Evolutionary conservation across 2,113 vertebrate species (phyloP).

Genomic region (Andinoacara biseriatus): DNA sequence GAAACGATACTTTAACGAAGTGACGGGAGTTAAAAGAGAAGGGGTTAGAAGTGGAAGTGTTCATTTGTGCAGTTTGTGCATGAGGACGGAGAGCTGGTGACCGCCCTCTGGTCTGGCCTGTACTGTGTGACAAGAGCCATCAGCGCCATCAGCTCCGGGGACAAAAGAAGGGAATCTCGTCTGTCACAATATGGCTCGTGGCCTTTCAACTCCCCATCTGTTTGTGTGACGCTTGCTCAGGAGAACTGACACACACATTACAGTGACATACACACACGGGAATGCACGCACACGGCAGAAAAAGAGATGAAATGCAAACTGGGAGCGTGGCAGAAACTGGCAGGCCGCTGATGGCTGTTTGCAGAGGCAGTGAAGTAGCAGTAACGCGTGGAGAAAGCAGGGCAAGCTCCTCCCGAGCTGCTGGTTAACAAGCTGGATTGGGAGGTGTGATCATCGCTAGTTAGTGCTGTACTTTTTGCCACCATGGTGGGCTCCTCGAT

Average conservation of each 20-base stretch:
- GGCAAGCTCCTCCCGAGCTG: conserved; percentile 40
- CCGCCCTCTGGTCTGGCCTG: conserved; percentile 39
- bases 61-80: conserved; percentile 8
- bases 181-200: conserved; percentile 81
- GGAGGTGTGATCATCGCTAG: conserved; percentile 14
- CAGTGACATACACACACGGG: conserved; percentile 26
- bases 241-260: conserved; percentile 49
- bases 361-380: conserved; percentile 62
- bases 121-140: conserved; percentile 42
- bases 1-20: conserved; percentile 9
- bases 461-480: conserved; percentile 42
- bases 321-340: conserved; percentile 61
- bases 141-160: conserved; percentile 60
- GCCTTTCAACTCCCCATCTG: conserved; percentile 85
- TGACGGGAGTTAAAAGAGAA: not conserved
- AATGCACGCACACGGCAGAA: not conserved
- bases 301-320: conserved; percentile 38
- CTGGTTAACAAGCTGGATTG: conserved; percentile 19
- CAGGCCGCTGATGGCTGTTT: conserved; percentile 74
- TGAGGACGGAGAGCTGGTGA: conserved; percentile 19
- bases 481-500: conserved; percentile 9
- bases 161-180: conserved; percentile 80
- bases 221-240: conserved; percentile 75
- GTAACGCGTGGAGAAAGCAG: conserved; percentile 61
- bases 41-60: not conserved